Evolutionary conservation across 2,888 invertebrate species (phyloP).

Genomic region (Trissolcus japonicus): DNA sequence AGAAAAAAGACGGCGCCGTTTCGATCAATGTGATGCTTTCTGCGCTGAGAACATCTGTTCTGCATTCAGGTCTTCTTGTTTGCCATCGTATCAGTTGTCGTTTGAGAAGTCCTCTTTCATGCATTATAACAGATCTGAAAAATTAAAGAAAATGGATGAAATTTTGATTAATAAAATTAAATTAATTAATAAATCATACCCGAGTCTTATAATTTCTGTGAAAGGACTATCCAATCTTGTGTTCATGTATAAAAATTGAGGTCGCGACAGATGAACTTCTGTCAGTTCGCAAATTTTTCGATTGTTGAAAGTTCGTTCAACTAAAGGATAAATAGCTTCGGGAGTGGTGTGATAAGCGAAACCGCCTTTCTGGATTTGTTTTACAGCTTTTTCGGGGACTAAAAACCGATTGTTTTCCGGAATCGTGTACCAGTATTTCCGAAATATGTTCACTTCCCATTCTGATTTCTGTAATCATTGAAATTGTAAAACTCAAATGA

Average conservation of each 20-base stretch:
- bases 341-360: constrained; percentile 70
- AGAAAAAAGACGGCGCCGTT: constrained; percentile 66
- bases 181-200: constrained; percentile 55
- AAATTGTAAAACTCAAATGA: too few species aligned
- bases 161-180: too few species aligned
- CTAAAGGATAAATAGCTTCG: constrained; percentile 67
- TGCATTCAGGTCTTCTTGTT: constrained; percentile 67
- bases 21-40: constrained; percentile 68
- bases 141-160: too few species aligned
- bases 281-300: constrained; percentile 68
- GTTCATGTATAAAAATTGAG: constrained; percentile 55
- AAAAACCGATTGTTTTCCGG: constrained; percentile 65
- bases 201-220: constrained; percentile 66
- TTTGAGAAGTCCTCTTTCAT: constrained; percentile 64
- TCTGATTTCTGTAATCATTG: constrained; percentile 60
- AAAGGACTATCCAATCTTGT: constrained; percentile 66
- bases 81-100: constrained; percentile 68
- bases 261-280: constrained; percentile 66
- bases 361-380: constrained; percentile 63
- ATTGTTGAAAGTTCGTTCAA: constrained; percentile 66
- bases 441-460: constrained; percentile 64
- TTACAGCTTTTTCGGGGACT: constrained; percentile 64
- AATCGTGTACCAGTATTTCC: constrained; percentile 64
- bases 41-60: constrained; percentile 62
- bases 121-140: constrained; percentile 23